A percentile compares a stretch with the other conserved stretches of the same genome.
Conservation (phyloP, 2,797 vertebrate species). For the Schizopygopsis pylzovi region DNA sequence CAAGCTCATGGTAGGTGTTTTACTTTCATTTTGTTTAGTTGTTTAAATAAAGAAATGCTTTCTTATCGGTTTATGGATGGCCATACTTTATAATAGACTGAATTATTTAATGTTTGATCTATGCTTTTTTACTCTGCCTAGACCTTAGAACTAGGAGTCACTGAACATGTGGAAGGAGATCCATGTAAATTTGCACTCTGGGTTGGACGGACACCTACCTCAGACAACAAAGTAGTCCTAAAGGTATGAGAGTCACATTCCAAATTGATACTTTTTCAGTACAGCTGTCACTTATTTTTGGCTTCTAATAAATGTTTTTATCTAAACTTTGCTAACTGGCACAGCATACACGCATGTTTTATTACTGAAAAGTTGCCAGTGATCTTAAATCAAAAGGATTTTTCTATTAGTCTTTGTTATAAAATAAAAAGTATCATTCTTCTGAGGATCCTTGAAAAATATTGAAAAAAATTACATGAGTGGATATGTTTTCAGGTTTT, state of each 20-base stretch:
- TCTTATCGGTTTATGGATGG: neutral
- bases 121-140: slow-evolving; percentile 56
- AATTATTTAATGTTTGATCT: neutral
- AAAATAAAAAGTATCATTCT: neutral
- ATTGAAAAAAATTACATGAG: neutral
- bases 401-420: neutral
- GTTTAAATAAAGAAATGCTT: neutral
- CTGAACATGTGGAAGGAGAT: slow-evolving; percentile 88
- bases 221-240: slow-evolving; percentile 98
- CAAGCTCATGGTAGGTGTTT: slow-evolving; percentile 91
- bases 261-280: neutral
- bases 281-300: neutral
- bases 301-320: neutral
- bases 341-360: neutral
- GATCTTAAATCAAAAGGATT: neutral
- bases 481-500: slow-evolving; percentile 9
- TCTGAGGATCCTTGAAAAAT: neutral
- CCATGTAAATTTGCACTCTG: slow-evolving; percentile 88
- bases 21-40: neutral
- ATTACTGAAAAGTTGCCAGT: neutral
- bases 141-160: slow-evolving; percentile 88
- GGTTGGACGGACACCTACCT: slow-evolving; percentile 92
- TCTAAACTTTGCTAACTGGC: neutral
- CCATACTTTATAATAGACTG: neutral
- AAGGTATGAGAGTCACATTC: slow-evolving; percentile 81